These are phyloP conservation scores for Dolichotis patagonum DNA, from an alignment of 2,113 vertebrate species.

Conservation along the genomic window DNA sequence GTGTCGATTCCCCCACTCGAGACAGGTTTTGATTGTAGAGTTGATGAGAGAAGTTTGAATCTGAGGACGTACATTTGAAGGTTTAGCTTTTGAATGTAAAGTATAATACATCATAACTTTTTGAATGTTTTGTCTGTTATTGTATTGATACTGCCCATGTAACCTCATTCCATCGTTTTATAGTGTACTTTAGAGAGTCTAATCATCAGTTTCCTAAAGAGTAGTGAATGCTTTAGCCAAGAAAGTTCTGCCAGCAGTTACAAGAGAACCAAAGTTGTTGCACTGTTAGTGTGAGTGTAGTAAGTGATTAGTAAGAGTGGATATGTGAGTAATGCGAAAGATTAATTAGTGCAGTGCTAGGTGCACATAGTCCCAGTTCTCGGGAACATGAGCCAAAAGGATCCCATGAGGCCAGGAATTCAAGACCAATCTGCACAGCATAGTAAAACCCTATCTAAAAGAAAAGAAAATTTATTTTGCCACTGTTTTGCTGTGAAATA, in stretches of 20 bases:
- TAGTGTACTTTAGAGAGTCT: not conserved
- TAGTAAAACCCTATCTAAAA: not conserved
- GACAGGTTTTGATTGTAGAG: constrained; percentile 41
- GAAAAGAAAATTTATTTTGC: constrained; percentile 47
- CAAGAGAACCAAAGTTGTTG: constrained; percentile 12
- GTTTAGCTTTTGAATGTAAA: not conserved
- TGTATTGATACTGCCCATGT: not conserved
- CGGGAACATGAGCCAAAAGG: not conserved
- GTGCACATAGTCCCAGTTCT: too few species aligned
- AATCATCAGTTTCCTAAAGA: not conserved
- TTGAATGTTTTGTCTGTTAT: not conserved
- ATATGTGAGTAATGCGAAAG: not conserved
- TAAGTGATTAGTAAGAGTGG: constrained; percentile 15
- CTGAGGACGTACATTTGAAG: constrained; percentile 14
- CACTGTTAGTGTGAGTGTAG: not conserved
- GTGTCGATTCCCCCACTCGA: too few species aligned
- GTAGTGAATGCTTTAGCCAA: not conserved
- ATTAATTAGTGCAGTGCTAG: constrained; percentile 1
- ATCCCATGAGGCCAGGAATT: not conserved
- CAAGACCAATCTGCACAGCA: not conserved
- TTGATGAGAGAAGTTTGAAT: constrained; percentile 23
- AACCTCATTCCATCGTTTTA: not conserved
- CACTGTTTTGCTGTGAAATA: constrained; percentile 48
- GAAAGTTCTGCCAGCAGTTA: not conserved
- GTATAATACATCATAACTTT: constrained; percentile 28